A percentile compares a stretch with the other conserved stretches of the same genome.
These are phyloP conservation scores for Athetis lepigone DNA, from an alignment of 2,888 invertebrate species.

Conservation along the genomic window DNA sequence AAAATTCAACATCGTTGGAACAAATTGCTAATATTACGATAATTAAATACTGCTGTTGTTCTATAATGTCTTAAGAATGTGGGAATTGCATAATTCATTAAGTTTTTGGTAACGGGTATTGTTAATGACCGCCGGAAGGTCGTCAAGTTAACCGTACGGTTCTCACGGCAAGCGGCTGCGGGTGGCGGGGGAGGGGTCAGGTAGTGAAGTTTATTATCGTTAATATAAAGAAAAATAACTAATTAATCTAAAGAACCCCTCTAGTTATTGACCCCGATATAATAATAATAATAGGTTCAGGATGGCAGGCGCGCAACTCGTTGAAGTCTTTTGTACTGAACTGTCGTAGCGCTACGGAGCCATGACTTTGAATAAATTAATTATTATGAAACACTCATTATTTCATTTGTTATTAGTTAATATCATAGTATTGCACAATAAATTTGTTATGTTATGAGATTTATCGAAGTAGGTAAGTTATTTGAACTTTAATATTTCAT, in stretches of 20 bases:
- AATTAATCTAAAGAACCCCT: conserved; percentile 32
- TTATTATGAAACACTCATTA: conserved; percentile 18
- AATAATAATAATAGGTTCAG: conserved; percentile 29
- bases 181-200: conserved; percentile 3
- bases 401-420: conserved; percentile 5
- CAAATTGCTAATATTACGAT: conserved; percentile 57
- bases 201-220: conserved; percentile 16
- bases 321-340: conserved; percentile 86
- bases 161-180: conserved; percentile 53
- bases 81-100: conserved; percentile 61
- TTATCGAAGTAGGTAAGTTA: background rate
- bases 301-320: conserved; percentile 69
- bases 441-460: background rate
- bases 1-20: conserved; percentile 51
- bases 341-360: conserved; percentile 27
- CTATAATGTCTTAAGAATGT: conserved; percentile 55
- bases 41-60: conserved; percentile 49
- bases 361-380: conserved; percentile 30
- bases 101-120: conserved; percentile 61
- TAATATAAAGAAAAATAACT: conserved; percentile 38
- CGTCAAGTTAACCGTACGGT: conserved; percentile 60
- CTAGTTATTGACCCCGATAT: conserved; percentile 8
- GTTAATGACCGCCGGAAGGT: conserved; percentile 66
- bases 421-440: background rate
- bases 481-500: background rate